Base-by-base conservation (phyloP, 2,797 vertebrate genomes). In the Podarcis siculus region DNA sequence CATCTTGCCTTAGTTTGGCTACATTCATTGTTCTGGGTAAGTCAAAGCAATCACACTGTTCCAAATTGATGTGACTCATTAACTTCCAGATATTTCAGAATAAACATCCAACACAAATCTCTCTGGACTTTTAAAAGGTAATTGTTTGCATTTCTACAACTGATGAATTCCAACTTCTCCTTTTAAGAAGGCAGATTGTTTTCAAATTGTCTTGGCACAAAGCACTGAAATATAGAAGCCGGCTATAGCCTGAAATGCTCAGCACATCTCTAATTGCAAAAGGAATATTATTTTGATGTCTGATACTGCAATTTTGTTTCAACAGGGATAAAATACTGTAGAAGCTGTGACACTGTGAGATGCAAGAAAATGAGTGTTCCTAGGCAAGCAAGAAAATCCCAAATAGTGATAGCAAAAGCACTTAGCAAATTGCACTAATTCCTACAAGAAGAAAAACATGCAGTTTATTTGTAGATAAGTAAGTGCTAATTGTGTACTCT, bases 141-240 rank as follows among this genome's bases (percentile, higher is more conserved):
- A 89, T 89, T 92, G 69, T 2, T 92, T 84, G 91, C 84, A 69
- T 91, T 87, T 49, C 49, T 86, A 77, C 35, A 90, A 86, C 84
- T 1, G 17, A 9, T 73, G 49, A 42, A 93, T 91, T 89, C 42
- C 19, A 79, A 75, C 32, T 17, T 83, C 30, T 82, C 8, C 27
- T 92, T 92, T 84, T 71, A 73, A 81, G 90, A 88, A 89, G n/a
- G 69, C 64, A 92, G 79, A 87, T 89, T 91, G 39, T n/a, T 94
- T 93, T 89, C 0, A 0, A 92, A 69, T 86, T 37, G 0, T 89
- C 45, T 95, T 95, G 86, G 72, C 83, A 75, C 17, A 76, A 37
- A 39, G 49, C 85, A 75, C 2, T 8, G 69, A 78, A 89, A 79
- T 8, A 0, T 88, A 3, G 72, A 39, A 37, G 37, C 91, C 85